Evolutionary conservation across 1,140 invertebrate genomes (phyloP).

Genomic region (Portunus trituberculatus): DNA sequence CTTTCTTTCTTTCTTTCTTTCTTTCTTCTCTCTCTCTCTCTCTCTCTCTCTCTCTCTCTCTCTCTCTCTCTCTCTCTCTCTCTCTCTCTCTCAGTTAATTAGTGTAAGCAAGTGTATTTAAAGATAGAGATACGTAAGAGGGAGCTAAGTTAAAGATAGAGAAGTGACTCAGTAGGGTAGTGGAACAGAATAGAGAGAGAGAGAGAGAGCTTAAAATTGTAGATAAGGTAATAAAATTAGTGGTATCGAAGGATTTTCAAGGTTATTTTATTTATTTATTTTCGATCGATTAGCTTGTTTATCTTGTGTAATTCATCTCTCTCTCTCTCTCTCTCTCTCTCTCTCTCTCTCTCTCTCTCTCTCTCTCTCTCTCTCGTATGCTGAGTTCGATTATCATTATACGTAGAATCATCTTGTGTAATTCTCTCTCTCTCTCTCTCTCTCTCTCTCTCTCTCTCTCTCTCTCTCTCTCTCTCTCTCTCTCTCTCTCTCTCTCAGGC

Average conservation of each 20-base stretch:
- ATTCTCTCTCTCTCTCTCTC: slow-evolving; percentile 44
- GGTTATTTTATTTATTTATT: neutral
- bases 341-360: too few relatives aligned
- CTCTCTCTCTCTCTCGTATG: slow-evolving; percentile 23
- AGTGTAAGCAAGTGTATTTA: too few relatives aligned
- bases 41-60: too few relatives aligned
- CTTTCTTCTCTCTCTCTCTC: too few relatives aligned
- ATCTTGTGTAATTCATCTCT: neutral
- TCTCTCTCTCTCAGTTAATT: too few relatives aligned
- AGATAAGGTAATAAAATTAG: too few relatives aligned
- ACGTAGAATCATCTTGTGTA: neutral
- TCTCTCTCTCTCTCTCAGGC: neutral
- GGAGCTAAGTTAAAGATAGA: neutral
- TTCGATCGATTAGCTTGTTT: neutral
- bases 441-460: slow-evolving; percentile 54
- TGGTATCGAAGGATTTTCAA: neutral
- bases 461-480: slow-evolving; percentile 53
- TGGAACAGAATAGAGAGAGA: too few relatives aligned
- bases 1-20: too few relatives aligned
- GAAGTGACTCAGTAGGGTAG: too few relatives aligned
- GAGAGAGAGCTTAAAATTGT: neutral
- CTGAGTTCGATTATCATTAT: neutral
- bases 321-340: neutral
- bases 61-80: too few relatives aligned
- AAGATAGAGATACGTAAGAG: neutral